These are phyloP conservation scores for Brachymystax lenok DNA, from an alignment of 2,797 vertebrate species.

Conservation along the genomic window DNA sequence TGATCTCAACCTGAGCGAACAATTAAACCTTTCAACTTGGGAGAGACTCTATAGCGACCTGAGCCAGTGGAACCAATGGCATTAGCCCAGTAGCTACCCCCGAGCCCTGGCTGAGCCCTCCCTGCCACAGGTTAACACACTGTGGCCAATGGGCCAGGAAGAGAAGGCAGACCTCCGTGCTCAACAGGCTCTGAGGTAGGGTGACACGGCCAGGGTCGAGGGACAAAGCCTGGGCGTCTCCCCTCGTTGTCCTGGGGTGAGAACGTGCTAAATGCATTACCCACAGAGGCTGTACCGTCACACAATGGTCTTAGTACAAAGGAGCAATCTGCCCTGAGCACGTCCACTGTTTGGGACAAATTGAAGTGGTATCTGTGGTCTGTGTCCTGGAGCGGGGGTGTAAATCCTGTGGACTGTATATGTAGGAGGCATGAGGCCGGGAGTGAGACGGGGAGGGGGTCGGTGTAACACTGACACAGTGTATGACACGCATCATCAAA, in stretches of 20 bases:
- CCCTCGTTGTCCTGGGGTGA: constrained; percentile 15
- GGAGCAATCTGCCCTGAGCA: constrained; percentile 19
- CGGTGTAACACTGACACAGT: constrained; percentile 7
- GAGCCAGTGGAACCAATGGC: constrained; percentile 5
- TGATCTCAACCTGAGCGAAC: constrained; percentile 55
- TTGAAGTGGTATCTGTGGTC: constrained; percentile 7
- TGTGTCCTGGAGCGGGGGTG: constrained; percentile 10
- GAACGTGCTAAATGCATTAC: constrained; percentile 38
- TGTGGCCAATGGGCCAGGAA: constrained; percentile 22
- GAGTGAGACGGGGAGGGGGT: constrained; percentile 9
- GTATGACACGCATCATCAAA: constrained; percentile 61
- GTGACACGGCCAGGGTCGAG: constrained; percentile 7
- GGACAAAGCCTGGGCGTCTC: constrained; percentile 30
- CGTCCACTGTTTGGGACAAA: constrained; percentile 24
- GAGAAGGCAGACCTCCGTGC: constrained; percentile 30
- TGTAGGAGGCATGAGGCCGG: neutral
- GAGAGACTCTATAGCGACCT: neutral
- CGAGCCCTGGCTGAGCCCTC: neutral
- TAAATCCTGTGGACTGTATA: constrained; percentile 32
- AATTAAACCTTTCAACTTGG: constrained; percentile 44
- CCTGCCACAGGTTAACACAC: constrained; percentile 17
- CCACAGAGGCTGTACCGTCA: constrained; percentile 1
- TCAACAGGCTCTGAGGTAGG: constrained; percentile 26
- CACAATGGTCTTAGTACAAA: neutral
- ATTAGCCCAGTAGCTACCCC: neutral